phyloP scores from a whole-genome alignment of 2,113 vertebrate species.

The Willisornis vidua region DNA sequence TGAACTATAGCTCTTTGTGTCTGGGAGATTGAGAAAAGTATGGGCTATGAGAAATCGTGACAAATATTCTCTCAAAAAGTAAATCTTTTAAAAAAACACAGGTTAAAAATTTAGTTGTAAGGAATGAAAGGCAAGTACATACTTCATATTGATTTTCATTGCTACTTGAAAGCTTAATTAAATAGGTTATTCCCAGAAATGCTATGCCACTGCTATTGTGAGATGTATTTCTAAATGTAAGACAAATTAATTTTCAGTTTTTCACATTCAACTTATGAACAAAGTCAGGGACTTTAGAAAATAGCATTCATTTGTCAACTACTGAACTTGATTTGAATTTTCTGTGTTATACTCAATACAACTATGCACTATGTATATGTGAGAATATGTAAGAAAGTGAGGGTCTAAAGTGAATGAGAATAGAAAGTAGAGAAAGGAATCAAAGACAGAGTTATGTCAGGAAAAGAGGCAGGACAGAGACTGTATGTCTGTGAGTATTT shows the following conservation, averaged over 20 bases:
- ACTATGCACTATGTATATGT: not conserved
- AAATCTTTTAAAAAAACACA: fast-evolving
- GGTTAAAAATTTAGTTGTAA: not conserved
- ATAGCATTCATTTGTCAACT: not conserved
- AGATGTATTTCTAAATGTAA: not conserved
- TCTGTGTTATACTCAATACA: not conserved
- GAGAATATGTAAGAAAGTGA: not conserved
- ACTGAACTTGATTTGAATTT: not conserved
- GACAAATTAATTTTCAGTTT: not conserved
- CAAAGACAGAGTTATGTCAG: not conserved
- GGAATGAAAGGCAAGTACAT: not conserved
- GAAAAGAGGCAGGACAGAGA: not conserved
- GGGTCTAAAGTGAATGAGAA: not conserved
- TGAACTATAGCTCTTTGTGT: not conserved
- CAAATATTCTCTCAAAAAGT: not conserved
- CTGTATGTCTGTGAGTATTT: not conserved
- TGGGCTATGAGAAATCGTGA: not conserved
- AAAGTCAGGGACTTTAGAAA: not conserved
- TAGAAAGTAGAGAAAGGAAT: not conserved
- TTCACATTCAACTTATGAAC: not conserved
- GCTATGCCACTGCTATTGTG: not conserved
- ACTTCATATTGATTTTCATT: not conserved
- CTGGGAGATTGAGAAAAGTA: not conserved
- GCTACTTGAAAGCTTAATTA: not conserved
- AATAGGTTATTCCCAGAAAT: not conserved